These are phyloP conservation scores for Oxystoma pomonae DNA, from an alignment of 2,888 invertebrate genomes.

Conservation along the genomic window DNA sequence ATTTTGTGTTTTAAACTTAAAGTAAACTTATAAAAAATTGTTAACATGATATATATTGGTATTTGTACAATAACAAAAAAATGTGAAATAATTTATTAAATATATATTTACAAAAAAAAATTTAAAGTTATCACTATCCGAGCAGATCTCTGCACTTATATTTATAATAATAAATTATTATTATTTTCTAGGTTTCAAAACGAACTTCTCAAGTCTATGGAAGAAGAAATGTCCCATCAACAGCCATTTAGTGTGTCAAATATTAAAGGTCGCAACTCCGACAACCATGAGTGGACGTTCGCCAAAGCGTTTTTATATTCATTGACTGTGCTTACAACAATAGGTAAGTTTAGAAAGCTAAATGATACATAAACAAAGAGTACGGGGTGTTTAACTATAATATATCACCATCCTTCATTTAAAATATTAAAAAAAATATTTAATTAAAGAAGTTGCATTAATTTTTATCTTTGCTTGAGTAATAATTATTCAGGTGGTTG, in stretches of 20 bases:
- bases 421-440: neutral
- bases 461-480: too few relatives aligned
- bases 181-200: conserved; percentile 60
- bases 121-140: too few relatives aligned
- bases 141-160: too few relatives aligned
- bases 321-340: conserved; percentile 88
- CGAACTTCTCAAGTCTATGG: conserved; percentile 73
- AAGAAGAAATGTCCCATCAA: conserved; percentile 62
- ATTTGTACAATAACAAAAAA: too few relatives aligned
- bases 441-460: neutral
- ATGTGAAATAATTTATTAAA: too few relatives aligned
- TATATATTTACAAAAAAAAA: too few relatives aligned
- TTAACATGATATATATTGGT: too few relatives aligned
- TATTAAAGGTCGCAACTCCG: conserved; percentile 47
- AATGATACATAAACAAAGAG: neutral
- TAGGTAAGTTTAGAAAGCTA: conserved; percentile 61
- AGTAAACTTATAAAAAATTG: too few relatives aligned
- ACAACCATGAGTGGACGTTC: conserved; percentile 77
- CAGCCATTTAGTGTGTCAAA: conserved; percentile 40
- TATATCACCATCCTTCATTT: neutral
- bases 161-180: too few relatives aligned
- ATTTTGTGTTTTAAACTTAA: too few relatives aligned
- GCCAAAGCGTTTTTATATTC: conserved; percentile 92
- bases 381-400: neutral
- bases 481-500: too few relatives aligned